Evolutionary conservation across 1,140 invertebrate genomes (phyloP).

Genomic region (Heterodera carotae): DNA sequence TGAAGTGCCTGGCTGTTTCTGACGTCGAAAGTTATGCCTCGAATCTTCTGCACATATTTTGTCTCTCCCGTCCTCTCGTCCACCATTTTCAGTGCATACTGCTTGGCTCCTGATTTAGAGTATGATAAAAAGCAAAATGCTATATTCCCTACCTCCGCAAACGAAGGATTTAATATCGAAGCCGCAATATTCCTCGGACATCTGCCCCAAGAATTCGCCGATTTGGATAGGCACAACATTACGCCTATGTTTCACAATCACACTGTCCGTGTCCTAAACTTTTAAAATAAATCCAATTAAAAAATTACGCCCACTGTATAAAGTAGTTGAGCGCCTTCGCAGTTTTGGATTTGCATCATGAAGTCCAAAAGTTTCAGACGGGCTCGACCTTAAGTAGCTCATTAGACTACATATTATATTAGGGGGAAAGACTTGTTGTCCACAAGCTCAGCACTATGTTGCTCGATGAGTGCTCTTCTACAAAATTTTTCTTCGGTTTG

Average conservation of each 20-base stretch:
- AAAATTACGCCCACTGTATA: too few species aligned
- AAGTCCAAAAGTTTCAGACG: not conserved
- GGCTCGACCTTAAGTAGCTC: not conserved
- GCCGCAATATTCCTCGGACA: not conserved
- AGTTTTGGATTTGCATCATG: not conserved
- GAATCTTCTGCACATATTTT: too few species aligned
- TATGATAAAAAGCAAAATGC: too few species aligned
- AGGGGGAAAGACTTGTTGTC: not conserved
- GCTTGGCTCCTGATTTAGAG: not conserved
- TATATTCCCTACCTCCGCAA: not conserved
- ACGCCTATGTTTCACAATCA: not conserved
- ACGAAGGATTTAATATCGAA: not conserved
- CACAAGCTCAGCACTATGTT: not conserved
- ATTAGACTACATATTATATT: too few species aligned
- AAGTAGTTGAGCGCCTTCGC: not conserved
- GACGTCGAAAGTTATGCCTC: not conserved
- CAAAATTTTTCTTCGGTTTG: not conserved
- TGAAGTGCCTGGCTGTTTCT: not conserved
- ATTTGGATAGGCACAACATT: not conserved
- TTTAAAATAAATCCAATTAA: too few species aligned
- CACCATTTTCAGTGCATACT: too few species aligned
- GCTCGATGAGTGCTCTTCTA: not conserved
- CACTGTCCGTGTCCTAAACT: not conserved
- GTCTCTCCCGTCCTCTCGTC: too few species aligned
- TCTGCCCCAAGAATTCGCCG: not conserved